A percentile compares a stretch with the other conserved stretches of the same genome.
Evolutionary conservation across 2,797 vertebrate genomes (phyloP).

Genomic region (Morelia viridis): DNA sequence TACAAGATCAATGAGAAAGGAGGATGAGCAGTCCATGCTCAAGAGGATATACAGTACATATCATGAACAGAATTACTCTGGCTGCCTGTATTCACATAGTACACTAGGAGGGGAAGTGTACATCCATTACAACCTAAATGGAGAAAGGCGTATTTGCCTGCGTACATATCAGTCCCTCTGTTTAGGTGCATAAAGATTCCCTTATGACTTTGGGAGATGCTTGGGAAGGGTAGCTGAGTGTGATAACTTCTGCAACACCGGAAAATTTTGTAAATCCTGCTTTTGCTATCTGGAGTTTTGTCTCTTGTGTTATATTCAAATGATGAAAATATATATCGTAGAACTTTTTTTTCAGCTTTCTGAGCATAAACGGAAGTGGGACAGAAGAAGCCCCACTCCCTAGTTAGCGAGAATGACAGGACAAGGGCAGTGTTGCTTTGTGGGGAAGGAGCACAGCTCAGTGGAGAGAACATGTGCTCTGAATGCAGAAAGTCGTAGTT

Average conservation of each 20-base stretch:
- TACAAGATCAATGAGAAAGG: neutral
- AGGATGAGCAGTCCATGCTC: slow-evolving; percentile 17
- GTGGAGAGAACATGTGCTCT: neutral
- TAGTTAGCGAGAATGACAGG: neutral
- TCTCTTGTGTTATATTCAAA: neutral
- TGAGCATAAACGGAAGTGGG: neutral
- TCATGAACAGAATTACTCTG: neutral
- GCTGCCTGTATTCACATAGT: slow-evolving; percentile 14
- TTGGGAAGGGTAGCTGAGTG: neutral
- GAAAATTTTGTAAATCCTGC: neutral
- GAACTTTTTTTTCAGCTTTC: neutral
- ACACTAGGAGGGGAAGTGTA: slow-evolving; percentile 13
- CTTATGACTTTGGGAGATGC: slow-evolving; percentile 4
- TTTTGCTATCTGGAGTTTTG: neutral
- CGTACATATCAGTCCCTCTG: neutral
- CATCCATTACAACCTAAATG: slow-evolving; percentile 23
- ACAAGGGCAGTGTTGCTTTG: neutral
- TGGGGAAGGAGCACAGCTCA: neutral
- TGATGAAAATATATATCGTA: neutral
- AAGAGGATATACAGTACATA: slow-evolving; percentile 29
- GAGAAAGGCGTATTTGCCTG: neutral
- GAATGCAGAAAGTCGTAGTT: neutral
- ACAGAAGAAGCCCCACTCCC: neutral
- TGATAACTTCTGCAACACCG: fast-evolving
- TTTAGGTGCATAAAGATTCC: neutral